Base-by-base conservation (phyloP, 2,888 invertebrate species). In the Altica lythri region DNA sequence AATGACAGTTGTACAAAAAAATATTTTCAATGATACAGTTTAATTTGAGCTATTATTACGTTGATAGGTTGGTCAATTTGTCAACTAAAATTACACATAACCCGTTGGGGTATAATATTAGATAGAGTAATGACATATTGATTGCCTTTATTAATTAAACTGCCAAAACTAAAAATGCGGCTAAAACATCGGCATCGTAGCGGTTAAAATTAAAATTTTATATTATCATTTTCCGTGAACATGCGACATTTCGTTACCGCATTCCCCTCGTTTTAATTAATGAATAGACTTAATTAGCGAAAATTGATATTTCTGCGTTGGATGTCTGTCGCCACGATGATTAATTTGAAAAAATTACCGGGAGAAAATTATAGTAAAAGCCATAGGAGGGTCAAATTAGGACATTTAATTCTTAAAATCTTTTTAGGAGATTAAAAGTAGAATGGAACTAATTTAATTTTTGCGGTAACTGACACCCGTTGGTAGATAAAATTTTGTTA, bases 231-330 rank as follows among this genome's bases (percentile, higher is more conserved):
- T 14, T 9, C 16, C 9, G n/a, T 12, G 29, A 27, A 43, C 5
- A 14, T 27, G 10, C 27, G 42, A 27, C 27, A 27, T 10, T 14
- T 13, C 12, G 12, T 30, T n/a, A 18, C 8, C 4, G 10, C 17
- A 19, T 10, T 27, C 9, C n/a, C 27, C 27, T 16, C 16, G 6
- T 43, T 37, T 43, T 43, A 43, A 43, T 43, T 43, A 43, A 40
- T 40, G 40, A 40, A 43, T 43, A 27, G 42, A 43, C 42, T 43
- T 27, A 43, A 43, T 43, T 43, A 43, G 8, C 4, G 27, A 43
- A 43, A 43, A 43, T 27, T 43, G 29, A 16, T 43, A 42, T 42
- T 42, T 14, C 42, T 27, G 37, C 19, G 37, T 5, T 37, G 5
- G 29, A 19, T 37, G 17, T 37, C 18, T 19, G 37, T 10, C 37